These are phyloP conservation scores for Corythornis cristatus DNA, from an alignment of 2,113 vertebrate genomes.

Conservation along the genomic window DNA sequence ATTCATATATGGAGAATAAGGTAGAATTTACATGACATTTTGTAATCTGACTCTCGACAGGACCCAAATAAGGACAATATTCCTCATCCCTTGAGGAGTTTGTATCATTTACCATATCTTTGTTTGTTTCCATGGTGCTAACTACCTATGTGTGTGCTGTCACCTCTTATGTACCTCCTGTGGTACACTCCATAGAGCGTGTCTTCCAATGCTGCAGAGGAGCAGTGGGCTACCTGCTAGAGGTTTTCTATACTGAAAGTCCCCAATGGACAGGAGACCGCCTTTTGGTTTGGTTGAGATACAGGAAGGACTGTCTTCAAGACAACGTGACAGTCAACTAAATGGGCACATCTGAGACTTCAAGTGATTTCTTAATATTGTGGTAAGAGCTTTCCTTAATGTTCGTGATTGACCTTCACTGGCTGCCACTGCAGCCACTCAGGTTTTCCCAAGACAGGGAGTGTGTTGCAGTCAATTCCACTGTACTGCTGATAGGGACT, in stretches of 20 bases:
- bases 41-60: not conserved
- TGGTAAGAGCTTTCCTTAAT: not conserved
- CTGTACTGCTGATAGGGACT: not conserved
- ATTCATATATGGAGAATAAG: not conserved
- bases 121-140: not conserved
- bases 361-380: not conserved
- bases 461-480: not conserved
- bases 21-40: not conserved
- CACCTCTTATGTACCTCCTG: not conserved
- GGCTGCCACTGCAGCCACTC: not conserved
- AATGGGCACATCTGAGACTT: not conserved
- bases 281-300: not conserved
- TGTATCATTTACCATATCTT: not conserved
- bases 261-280: not conserved
- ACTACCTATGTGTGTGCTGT: not conserved
- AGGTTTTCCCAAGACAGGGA: fast-evolving
- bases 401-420: not conserved
- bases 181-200: not conserved
- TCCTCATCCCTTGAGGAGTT: not conserved
- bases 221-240: not conserved
- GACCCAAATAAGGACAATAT: not conserved
- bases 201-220: not conserved
- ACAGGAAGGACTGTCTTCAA: not conserved
- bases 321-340: not conserved
- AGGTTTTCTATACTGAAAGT: not conserved